A percentile compares a stretch with the other conserved stretches of the same genome.
phyloP scores from a whole-genome alignment of 2,888 invertebrate genomes.

The Hydroisotoma schaefferi region DNA sequence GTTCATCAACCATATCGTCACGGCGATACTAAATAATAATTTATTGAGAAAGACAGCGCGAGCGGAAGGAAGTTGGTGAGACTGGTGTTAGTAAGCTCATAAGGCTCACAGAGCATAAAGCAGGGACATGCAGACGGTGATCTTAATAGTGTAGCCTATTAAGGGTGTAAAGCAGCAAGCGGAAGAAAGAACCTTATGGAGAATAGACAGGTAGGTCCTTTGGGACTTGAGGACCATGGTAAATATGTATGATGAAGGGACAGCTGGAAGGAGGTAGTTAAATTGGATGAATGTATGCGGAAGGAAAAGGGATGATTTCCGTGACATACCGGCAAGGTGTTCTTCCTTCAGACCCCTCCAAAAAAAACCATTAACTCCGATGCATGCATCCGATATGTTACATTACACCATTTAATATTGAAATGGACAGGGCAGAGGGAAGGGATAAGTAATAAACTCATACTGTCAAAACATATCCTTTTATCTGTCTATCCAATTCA shows the following conservation, averaged over 20 bases:
- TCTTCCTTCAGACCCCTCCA: constrained; percentile 18
- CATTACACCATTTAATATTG: not conserved
- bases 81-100: not conserved
- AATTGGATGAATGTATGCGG: constrained; percentile 27
- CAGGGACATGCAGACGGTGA: too few relatives aligned
- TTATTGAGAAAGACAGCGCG: not conserved
- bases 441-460: too few relatives aligned
- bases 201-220: not conserved
- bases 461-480: too few relatives aligned
- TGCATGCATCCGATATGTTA: constrained; percentile 20
- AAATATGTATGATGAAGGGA: not conserved
- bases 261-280: not conserved
- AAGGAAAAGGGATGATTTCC: constrained; percentile 42
- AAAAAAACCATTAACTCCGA: not conserved
- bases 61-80: not conserved
- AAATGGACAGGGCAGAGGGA: too few relatives aligned
- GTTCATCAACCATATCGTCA: not conserved
- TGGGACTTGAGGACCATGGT: too few relatives aligned
- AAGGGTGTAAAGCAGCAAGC: constrained; percentile 8
- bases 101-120: too few relatives aligned
- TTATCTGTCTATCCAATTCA: constrained; percentile 16
- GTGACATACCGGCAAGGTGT: constrained; percentile 46
- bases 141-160: not conserved
- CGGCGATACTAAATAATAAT: not conserved
- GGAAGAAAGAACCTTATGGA: constrained; percentile 10